Evolutionary conservation across 2,888 invertebrate species (phyloP).

Genomic region (Chrysolina americana): DNA sequence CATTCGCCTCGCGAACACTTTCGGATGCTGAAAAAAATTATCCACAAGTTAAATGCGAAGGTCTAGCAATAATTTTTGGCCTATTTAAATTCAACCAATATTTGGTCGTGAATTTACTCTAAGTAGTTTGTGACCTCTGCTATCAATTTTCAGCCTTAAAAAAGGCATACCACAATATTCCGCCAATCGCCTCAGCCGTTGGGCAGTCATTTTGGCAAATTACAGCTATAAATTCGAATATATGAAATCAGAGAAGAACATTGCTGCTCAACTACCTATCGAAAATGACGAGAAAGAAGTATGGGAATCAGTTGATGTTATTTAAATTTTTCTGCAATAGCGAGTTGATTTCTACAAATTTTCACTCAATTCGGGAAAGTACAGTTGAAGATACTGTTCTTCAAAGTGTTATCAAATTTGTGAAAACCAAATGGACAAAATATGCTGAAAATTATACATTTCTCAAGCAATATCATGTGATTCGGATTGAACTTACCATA

Average conservation of each 20-base stretch:
- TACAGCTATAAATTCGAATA: slow-evolving; percentile 14
- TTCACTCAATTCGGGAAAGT: not conserved
- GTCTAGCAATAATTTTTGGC: too few species aligned
- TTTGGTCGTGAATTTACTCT: not conserved
- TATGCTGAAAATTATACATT: not conserved
- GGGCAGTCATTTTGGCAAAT: slow-evolving; percentile 10
- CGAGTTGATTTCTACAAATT: too few species aligned
- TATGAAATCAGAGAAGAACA: not conserved
- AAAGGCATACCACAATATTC: too few species aligned
- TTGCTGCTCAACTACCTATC: not conserved
- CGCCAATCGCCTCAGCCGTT: slow-evolving; percentile 9
- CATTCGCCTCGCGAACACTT: too few species aligned
- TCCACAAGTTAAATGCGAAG: too few species aligned
- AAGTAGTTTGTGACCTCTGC: too few species aligned
- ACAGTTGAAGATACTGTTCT: not conserved
- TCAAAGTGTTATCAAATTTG: not conserved
- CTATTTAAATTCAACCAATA: not conserved
- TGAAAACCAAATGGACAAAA: not conserved
- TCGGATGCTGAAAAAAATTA: too few species aligned
- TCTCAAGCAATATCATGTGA: not conserved
- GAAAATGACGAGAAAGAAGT: slow-evolving; percentile 4
- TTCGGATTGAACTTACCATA: not conserved
- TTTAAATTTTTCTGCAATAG: not conserved
- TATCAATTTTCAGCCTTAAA: not conserved
- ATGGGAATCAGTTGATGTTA: slow-evolving; percentile 15